Base-by-base conservation (phyloP, 2,888 invertebrate species). In the Steinernema carpocapsae region DNA sequence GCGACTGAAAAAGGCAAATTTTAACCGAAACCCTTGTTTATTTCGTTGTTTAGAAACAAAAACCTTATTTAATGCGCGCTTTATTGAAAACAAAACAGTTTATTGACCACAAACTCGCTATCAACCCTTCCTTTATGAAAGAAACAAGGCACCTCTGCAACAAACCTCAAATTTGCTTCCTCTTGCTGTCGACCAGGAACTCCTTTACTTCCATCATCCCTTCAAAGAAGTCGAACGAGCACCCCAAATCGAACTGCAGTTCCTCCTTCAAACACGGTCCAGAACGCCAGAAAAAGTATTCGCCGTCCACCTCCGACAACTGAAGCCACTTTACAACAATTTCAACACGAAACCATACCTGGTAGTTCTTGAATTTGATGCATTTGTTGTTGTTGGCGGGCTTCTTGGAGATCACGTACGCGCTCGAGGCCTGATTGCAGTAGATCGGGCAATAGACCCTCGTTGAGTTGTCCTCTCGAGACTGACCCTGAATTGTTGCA, bases 251-350 rank as follows among this genome's bases (percentile, higher is more conserved):
- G 71, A 81, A 79, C 56, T 79, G 79, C 24, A 75, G 64, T 48
- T 79, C 79, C 22, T 59, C 71, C 10, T 52, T 64, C 6, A 75
- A 45, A 48, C 79, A 79, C 26, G 70, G 73, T 12, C 48, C 71
- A 3, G 79, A 70, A 12, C 79, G 74, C 79, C 79, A 79, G 19
- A 79, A 73, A 42, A 79, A 79, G 78, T 78, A 79, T 29, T 79
- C 79, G 17, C 64, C 64, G 19, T 26, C 64, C 19, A 29, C 29
- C 32, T 64, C 64, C 29, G 29, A 17, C 17, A 64, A 6, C 64
- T 64, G 26, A 4, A 56, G 22, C 14, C 22, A 19, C 22, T 26
- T 19, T 19, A 48, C 19, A 4, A 14, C n/a, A n/a, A n/a, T 43
- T 7, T 19, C 19, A n/a, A 26, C 56, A 24, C 3, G 56, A 22